Percentiles rank a stretch among this genome's conserved stretches.
These are phyloP conservation scores for Aldrovandia affinis DNA, from an alignment of 2,797 vertebrate species.

Conservation along the genomic window DNA sequence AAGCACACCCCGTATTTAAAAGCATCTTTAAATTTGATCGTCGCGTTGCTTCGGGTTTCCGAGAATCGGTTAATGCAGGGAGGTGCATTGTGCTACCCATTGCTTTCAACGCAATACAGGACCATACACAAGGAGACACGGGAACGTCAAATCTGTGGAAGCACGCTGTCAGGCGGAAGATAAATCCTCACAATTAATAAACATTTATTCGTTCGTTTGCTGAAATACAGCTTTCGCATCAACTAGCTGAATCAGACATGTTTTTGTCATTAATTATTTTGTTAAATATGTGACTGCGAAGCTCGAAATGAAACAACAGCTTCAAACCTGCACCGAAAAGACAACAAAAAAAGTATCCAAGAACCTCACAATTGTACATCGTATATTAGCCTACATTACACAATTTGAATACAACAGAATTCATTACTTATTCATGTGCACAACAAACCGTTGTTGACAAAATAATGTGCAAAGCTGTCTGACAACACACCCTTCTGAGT, in stretches of 20 bases:
- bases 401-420: slow-evolving; percentile 1
- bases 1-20: not conserved
- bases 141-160: not conserved
- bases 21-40: not conserved
- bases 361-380: not conserved
- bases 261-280: too few species aligned
- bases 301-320: not conserved
- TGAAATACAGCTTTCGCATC: not conserved
- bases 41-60: not conserved
- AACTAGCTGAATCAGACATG: not conserved
- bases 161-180: not conserved
- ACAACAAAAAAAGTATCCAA: not conserved
- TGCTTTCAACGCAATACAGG: not conserved
- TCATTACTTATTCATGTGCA: slow-evolving; percentile 18
- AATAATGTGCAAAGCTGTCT: slow-evolving; percentile 28
- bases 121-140: not conserved
- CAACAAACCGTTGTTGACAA: not conserved
- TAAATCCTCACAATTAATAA: not conserved
- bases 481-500: slow-evolving; percentile 21
- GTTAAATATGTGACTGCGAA: not conserved
- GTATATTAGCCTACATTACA: not conserved
- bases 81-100: not conserved
- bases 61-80: not conserved
- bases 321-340: not conserved
- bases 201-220: not conserved